Base-by-base conservation (phyloP, 2,888 invertebrate genomes). In the Pseudococcus viburni region DNA sequence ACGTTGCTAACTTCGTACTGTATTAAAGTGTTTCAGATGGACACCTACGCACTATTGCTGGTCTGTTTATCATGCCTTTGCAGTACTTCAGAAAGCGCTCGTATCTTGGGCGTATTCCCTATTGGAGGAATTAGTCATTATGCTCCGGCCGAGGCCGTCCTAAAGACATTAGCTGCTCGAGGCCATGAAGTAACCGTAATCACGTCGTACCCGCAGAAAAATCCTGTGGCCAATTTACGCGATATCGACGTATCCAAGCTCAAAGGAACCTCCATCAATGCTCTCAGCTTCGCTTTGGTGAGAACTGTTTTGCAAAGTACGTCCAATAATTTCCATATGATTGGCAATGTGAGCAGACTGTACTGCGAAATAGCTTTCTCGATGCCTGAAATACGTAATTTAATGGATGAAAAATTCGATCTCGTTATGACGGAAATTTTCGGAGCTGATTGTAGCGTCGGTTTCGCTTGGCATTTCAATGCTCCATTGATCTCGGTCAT, bases 161-260 rank as follows among this genome's bases (percentile, higher is more conserved):
- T 93, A 5, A 90, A 93, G 77, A 93, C 93, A 89, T 90, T 93
- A 77, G 93, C 93, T 6, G 90, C 91, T n/a, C 91, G 92, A 86
- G 93, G 93, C 0, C 93, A 93, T 89, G 92, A 93, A 90, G 93
- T 93, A 0, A 93, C 93, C 1, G 92, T 93, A 0, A 92, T 93
- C 22, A 92, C 93, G 7, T 92, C 92, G 1, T 90, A 92, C 88
- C 91, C 90, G 85, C 92, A 92, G 85, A 90, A 91, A 0, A 91
- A 91, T 17, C 91, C 91, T 6, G 91, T 92, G 0, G 90, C 91
- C 0, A 93, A 92, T 89, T 93, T 92, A 89, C 91, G 91, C 8
- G 89, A 89, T n/a, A 89, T 90, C 64, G 89, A 89, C 87, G 88
- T 90, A 9, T 89, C 85, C 11, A 26, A 59, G 0, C 5, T 85